Percentiles rank a stretch among this genome's conserved stretches.
These are phyloP conservation scores for Neodiprion virginianus DNA, from an alignment of 1,140 invertebrate species.

Conservation along the genomic window DNA sequence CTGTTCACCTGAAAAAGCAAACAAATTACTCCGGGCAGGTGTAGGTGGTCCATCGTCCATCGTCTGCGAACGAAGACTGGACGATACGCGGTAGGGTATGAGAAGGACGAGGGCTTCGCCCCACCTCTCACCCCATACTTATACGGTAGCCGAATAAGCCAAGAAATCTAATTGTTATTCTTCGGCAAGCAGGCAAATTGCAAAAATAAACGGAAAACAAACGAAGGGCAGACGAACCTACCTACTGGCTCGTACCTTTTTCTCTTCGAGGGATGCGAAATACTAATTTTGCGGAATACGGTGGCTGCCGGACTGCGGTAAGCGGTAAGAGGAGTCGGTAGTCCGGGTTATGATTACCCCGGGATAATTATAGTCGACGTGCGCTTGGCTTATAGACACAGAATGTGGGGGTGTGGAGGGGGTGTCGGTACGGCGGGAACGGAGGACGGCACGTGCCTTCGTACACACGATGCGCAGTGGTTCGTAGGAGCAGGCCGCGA, in stretches of 20 bases:
- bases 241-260: conserved; percentile 31
- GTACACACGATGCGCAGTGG: background rate
- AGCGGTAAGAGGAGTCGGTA: conserved; percentile 47
- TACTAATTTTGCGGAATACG: conserved; percentile 64
- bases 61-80: background rate
- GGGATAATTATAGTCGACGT: conserved; percentile 62
- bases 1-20: conserved; percentile 23
- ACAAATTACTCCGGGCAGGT: conserved; percentile 53
- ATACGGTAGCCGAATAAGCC: conserved; percentile 57
- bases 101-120: conserved; percentile 37
- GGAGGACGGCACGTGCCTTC: background rate
- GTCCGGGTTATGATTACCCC: conserved; percentile 59
- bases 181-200: conserved; percentile 55
- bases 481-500: background rate
- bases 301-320: conserved; percentile 59
- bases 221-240: conserved; percentile 21
- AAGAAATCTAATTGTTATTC: conserved; percentile 60
- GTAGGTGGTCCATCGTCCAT: conserved; percentile 52
- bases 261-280: conserved; percentile 56
- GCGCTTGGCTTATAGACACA: conserved; percentile 47
- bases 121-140: conserved; percentile 46
- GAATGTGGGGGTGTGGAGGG: conserved; percentile 15
- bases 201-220: conserved; percentile 56
- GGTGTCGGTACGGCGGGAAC: background rate
- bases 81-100: conserved; percentile 20